Conservation (phyloP, 2,888 invertebrate species). For the Opisthograptis luteolata region DNA sequence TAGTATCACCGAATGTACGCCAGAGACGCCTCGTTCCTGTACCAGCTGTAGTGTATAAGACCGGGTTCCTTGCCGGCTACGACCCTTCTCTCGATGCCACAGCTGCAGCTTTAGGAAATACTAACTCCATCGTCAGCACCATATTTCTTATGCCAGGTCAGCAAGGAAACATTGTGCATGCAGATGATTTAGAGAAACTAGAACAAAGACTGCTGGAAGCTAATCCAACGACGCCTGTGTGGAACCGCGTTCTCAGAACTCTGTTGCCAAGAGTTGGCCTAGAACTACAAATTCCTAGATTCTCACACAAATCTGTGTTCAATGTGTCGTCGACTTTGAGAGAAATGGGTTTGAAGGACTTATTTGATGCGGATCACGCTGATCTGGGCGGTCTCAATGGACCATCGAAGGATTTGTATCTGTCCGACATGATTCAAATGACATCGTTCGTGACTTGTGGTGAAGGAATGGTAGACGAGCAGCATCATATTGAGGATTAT, state of each 20-base stretch:
- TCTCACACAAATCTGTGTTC: slow-evolving; percentile 92
- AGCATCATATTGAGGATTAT: slow-evolving; percentile 92
- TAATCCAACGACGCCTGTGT: slow-evolving; percentile 87
- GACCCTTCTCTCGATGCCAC: slow-evolving; percentile 94
- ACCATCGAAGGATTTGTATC: slow-evolving; percentile 89
- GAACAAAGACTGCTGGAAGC: slow-evolving; percentile 88
- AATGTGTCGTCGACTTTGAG: slow-evolving; percentile 91
- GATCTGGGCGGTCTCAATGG: slow-evolving; percentile 94
- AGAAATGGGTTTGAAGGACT: slow-evolving; percentile 91
- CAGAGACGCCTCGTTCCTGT: slow-evolving; percentile 92
- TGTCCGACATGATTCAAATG: slow-evolving; percentile 93
- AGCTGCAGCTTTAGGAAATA: slow-evolving; percentile 89
- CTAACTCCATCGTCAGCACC: slow-evolving; percentile 89
- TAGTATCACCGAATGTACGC: slow-evolving; percentile 90
- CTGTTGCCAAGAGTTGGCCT: slow-evolving; percentile 90
- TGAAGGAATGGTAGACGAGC: slow-evolving; percentile 88
- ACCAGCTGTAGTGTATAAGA: slow-evolving; percentile 91
- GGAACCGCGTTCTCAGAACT: slow-evolving; percentile 89
- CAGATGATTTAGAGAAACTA: slow-evolving; percentile 90
- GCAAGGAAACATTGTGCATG: slow-evolving; percentile 91
- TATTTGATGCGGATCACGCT: slow-evolving; percentile 90
- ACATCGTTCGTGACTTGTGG: slow-evolving; percentile 94
- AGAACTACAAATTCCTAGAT: slow-evolving; percentile 93
- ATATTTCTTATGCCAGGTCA: slow-evolving; percentile 94
- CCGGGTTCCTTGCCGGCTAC: slow-evolving; percentile 92